Evolutionary conservation across 2,888 invertebrate species (phyloP).

Genomic region (Agriopis marginaria): DNA sequence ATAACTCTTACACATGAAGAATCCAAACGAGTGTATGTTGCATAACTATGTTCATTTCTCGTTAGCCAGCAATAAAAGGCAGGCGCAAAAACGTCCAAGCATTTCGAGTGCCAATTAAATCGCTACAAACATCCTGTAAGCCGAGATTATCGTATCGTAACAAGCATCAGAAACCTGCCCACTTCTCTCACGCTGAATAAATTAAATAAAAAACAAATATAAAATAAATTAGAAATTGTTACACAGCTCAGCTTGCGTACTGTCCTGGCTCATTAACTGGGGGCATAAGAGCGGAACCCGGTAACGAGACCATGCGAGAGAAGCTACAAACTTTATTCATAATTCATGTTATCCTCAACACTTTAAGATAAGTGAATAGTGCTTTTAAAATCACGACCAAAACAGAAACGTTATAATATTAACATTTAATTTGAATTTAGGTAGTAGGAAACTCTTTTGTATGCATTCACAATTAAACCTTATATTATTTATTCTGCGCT

Average conservation of each 20-base stretch:
- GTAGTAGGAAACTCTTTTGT: constrained; percentile 18
- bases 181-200: constrained; percentile 82
- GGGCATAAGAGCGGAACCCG: constrained; percentile 59
- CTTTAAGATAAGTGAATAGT: constrained; percentile 41
- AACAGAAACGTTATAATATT: constrained; percentile 42
- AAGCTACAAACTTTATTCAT: constrained; percentile 57
- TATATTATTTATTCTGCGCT: neutral
- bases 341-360: constrained; percentile 54
- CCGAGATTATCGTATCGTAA: constrained; percentile 83
- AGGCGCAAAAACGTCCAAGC: constrained; percentile 71
- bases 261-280: constrained; percentile 69
- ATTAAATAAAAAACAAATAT: constrained; percentile 81
- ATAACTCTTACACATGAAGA: neutral
- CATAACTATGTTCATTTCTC: constrained; percentile 63
- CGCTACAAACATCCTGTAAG: constrained; percentile 82
- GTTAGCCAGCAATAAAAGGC: constrained; percentile 73
- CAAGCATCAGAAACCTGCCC: constrained; percentile 80
- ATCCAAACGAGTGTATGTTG: constrained; percentile 52
- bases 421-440: constrained; percentile 36
- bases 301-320: constrained; percentile 49
- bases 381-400: constrained; percentile 39
- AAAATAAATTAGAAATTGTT: constrained; percentile 80
- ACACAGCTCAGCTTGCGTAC: constrained; percentile 54
- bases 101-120: constrained; percentile 84
- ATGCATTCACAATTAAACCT: constrained; percentile 23